These are phyloP conservation scores for Gobionotothen gibberifrons DNA, from an alignment of 2,797 vertebrate genomes.

Conservation along the genomic window DNA sequence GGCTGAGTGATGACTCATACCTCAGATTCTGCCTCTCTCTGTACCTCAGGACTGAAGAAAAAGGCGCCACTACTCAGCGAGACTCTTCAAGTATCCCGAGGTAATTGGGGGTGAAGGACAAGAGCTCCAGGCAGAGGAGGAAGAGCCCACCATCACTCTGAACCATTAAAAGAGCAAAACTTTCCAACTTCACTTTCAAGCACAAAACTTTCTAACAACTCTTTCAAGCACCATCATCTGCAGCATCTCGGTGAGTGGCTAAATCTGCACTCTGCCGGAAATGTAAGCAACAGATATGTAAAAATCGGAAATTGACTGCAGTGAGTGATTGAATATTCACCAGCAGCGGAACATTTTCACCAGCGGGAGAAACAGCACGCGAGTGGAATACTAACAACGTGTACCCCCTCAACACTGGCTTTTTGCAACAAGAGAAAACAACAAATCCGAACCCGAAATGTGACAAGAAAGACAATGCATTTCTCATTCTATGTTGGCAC, in stretches of 20 bases:
- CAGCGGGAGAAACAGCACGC: slow-evolving; percentile 48
- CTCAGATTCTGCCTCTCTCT: not conserved
- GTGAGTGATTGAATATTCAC: slow-evolving; percentile 84
- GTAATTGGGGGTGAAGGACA: slow-evolving; percentile 35
- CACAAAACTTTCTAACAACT: slow-evolving; percentile 33
- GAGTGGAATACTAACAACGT: slow-evolving; percentile 69
- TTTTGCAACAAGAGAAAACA: slow-evolving; percentile 35
- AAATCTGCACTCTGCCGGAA: slow-evolving; percentile 57
- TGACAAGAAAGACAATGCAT: slow-evolving; percentile 40
- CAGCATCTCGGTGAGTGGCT: slow-evolving; percentile 41
- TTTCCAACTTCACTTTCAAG: slow-evolving; percentile 16
- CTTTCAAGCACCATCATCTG: slow-evolving; percentile 34
- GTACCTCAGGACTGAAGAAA: slow-evolving; percentile 27
- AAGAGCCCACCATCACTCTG: slow-evolving; percentile 1
- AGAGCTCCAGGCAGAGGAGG: slow-evolving; percentile 14
- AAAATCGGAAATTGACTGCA: slow-evolving; percentile 69
- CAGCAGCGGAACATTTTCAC: slow-evolving; percentile 59
- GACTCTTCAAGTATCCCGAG: slow-evolving; percentile 23
- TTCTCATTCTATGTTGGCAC: slow-evolving; percentile 20
- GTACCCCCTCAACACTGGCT: slow-evolving; percentile 17
- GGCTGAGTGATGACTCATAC: slow-evolving; percentile 55
- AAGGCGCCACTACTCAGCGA: slow-evolving; percentile 33
- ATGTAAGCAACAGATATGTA: slow-evolving; percentile 72
- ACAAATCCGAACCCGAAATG: slow-evolving; percentile 42
- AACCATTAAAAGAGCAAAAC: slow-evolving; percentile 26